Percentiles rank a stretch among this genome's conserved stretches.
Evolutionary conservation across 2,888 invertebrate genomes (phyloP).

Genomic region (Drosophila tanythrix): DNA sequence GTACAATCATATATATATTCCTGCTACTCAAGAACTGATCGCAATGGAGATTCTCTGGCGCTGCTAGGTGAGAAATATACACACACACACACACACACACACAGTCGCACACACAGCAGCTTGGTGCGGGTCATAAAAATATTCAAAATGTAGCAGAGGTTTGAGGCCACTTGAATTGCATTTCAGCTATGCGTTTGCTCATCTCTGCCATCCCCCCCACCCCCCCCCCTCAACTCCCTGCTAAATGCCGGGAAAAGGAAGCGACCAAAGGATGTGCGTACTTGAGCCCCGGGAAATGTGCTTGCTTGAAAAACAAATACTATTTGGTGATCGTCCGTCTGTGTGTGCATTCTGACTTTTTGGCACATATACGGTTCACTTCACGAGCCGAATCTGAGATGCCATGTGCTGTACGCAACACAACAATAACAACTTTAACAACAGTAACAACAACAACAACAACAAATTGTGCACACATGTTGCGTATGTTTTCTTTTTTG

Average conservation of each 20-base stretch:
- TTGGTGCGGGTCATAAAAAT: conserved; percentile 44
- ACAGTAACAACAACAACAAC: conserved; percentile 14
- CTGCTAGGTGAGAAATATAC: conserved; percentile 66
- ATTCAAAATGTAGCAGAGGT: conserved; percentile 23
- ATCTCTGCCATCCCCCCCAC: fast-evolving
- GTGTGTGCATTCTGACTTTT: conserved; percentile 44
- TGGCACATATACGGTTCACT: conserved; percentile 64
- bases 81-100: conserved; percentile 11
- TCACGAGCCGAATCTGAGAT: conserved; percentile 49
- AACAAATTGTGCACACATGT: conserved; percentile 59
- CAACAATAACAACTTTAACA: conserved; percentile 32
- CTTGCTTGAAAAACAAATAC: conserved; percentile 41
- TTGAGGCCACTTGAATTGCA: conserved; percentile 46
- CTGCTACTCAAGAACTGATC: conserved; percentile 11
- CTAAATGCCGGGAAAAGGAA: conserved; percentile 44
- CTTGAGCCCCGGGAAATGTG: conserved; percentile 59
- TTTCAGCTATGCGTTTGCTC: conserved; percentile 27
- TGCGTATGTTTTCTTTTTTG: conserved; percentile 49
- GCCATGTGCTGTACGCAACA: conserved; percentile 50
- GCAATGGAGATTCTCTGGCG: conserved; percentile 33
- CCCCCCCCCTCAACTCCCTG: not conserved
- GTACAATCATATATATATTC: conserved; percentile 12
- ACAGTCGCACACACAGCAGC: conserved; percentile 11
- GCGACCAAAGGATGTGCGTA: conserved; percentile 65
- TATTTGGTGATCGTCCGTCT: conserved; percentile 11